Base-by-base conservation (phyloP, 2,888 invertebrate species). In the Macrosiphum euphorbiae region DNA sequence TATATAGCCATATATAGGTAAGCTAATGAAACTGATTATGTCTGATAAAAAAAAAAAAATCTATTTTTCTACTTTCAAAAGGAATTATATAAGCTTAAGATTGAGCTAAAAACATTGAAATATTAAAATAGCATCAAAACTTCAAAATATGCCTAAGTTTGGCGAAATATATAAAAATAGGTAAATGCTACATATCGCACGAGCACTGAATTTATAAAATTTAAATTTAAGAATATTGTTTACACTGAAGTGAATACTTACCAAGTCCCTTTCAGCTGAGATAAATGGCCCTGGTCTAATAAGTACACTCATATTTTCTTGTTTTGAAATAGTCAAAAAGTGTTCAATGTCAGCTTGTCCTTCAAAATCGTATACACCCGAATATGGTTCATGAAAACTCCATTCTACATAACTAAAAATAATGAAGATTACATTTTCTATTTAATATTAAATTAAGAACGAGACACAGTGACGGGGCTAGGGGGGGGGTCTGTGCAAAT, bases 211-310 rank as follows among this genome's bases (percentile, higher is more conserved):
- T 47, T 28, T 35, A 1, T 10, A 24, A 44, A 1, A 5, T 86
- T 28, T 47, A 20, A 78, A 78, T 35, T 47, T 7, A 44, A 86
- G 1, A 28, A 13, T 16, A 28, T 58, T 67, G 35, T 78, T 78
- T 8, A 78, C 35, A 20, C 78, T 20, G 16, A 20, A 35, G 35
- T 78, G 20, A 35, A 55, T 90, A 95, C 95, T 95, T 95, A 96
- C 96, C 96, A 97, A 96, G 95, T 99, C 99, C 96, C 98, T 97
- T 96, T 99, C 99, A 28, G 98, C 98, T 96, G 98, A 98, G 95
- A 99, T 98, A 95, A 98, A 99, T 0, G 99, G 99, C 0, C 99
- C 99, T 0, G 98, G 97, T 55, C 99, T 96, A 1, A 99, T 96
- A 88, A 99, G 97, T 1, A 98, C 98, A 47, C 97, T 96, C 84